Evolutionary conservation across 1,140 invertebrate genomes (phyloP), one percentile per base, ranked within the genome.

Genomic region (Neodiprion lecontei): DNA sequence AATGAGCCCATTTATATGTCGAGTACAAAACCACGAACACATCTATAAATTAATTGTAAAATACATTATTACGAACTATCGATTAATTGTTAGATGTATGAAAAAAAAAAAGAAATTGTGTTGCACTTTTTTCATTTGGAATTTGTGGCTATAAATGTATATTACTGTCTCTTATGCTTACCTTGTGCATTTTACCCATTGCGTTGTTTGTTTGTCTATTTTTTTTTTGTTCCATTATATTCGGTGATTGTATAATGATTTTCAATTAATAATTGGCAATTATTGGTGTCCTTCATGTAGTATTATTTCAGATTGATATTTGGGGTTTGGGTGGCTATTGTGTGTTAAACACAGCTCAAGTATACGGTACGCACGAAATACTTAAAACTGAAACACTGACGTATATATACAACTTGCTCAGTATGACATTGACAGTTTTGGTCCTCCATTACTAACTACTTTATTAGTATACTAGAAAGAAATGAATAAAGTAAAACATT

Each of bases 401-500:
- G 86, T 87, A 89, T 88, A 88, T 89, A 87, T 89, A 88, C 83
- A 87, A 85, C 83, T 88, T 88, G 87, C 88, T 89, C 88, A 89
- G 87, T 89, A 89, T 89, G 80, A 89, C 88, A 89, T 80, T 89
- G 88, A 85, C 88, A 87, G 85, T 88, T 86, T 84, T 85, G 85
- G 85, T 77, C 83, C 86, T 86, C 83, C 82, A 75, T 17, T 61
- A 61, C 11, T 14, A 14, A 61, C 11, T 61, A 61, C 53, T 61
- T 61, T 61, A 12, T 8, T 61, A 61, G 53, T 61, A 61, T 61
- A 12, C n/a, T 61, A 61, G n/a, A 61, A 5, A 40, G 17, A 40
- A 40, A 40, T 40, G 28, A 40, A 40, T 3, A 40, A 40, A 40
- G 5, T 40, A 5, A 40, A 4, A 40, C 1, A 40, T 8, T 61